A percentile compares a stretch with the other conserved stretches of the same genome.
These are phyloP conservation scores for Heliconius himera DNA, from an alignment of 1,140 invertebrate species.

Conservation along the genomic window DNA sequence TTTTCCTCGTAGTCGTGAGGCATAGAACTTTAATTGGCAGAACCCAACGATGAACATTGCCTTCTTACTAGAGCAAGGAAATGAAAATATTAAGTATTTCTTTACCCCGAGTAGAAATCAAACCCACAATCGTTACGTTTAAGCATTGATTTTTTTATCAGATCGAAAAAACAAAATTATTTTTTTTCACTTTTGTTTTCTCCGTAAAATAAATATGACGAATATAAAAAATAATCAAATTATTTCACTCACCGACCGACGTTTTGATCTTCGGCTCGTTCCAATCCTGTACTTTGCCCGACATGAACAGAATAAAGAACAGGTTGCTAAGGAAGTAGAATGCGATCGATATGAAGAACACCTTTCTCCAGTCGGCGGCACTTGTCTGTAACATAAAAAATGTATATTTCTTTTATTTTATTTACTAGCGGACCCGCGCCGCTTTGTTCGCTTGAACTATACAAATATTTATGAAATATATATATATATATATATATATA, in stretches of 20 bases:
- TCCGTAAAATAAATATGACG: background rate
- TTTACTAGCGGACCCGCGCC: background rate
- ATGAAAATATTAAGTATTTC: no score
- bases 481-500: no score
- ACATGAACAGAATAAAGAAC: slow-evolving; percentile 86
- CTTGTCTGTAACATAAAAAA: slow-evolving; percentile 61
- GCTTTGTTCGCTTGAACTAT: no score
- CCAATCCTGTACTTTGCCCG: slow-evolving; percentile 85
- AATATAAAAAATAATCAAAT: background rate
- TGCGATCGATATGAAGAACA: slow-evolving; percentile 87
- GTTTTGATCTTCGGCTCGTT: slow-evolving; percentile 78
- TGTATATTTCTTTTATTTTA: background rate
- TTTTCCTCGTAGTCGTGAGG: no score
- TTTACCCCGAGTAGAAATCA: no score
- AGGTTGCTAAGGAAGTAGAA: slow-evolving; percentile 87
- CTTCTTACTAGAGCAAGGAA: no score
- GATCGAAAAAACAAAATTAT: no score
- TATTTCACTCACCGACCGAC: slow-evolving; percentile 50
- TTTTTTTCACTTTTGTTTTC: background rate
- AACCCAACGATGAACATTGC: no score
- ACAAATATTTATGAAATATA: no score
- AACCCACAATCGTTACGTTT: no score
- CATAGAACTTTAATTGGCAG: no score
- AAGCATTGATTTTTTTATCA: no score
- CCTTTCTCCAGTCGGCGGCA: slow-evolving; percentile 85